Evolutionary conservation across 2,888 invertebrate species (phyloP), one percentile per base, ranked within the genome.

Genomic region (Latheticus oryzae): DNA sequence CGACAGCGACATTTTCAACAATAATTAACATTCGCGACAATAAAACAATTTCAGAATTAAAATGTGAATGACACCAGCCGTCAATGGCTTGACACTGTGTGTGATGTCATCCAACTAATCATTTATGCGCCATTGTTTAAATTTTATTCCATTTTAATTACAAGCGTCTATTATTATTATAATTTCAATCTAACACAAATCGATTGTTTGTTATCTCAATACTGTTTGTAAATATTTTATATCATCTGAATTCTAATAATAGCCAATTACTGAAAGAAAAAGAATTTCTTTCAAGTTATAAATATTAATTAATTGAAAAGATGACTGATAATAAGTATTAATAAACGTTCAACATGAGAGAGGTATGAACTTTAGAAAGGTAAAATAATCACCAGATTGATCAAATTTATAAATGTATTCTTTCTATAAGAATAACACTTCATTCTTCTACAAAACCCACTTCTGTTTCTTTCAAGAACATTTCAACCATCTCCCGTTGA

Each of bases 21-120:
- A 30, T 11, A 43, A 43, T 43, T 43, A 32, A 5, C 45, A 19
- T 45, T 21, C 12, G 9, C 30, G 19, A 42, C 45, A 12, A 17
- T 45, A 28, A 42, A 45, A 45, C 45, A 30, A 19, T 30, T 16
- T 13, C 13, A 8, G 21, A 40, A 40, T 24, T 24, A 26, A 40
- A 37, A 38, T 23, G 21, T 38, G 5, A 33, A 1, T 38, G 38
- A 38, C 13, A 7, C 13, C 7, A 7, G 9, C 17, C 7, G 15
- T 1, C 15, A 16, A 2, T 16, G 19, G 9, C 19, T 35, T 8
- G 16, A 7, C 24, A 24, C 8, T 40, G 38, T 40, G 13, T 24
- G 8, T 38, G 23, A 38, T 38, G 38, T 38, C 38, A 38, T 37
- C 9, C 17, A 19, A 9, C 11, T 23, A 38, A 38, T 38, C 23